phyloP scores from a whole-genome alignment of 2,888 invertebrate genomes.

The Lepidocyrtinus sp. region DNA sequence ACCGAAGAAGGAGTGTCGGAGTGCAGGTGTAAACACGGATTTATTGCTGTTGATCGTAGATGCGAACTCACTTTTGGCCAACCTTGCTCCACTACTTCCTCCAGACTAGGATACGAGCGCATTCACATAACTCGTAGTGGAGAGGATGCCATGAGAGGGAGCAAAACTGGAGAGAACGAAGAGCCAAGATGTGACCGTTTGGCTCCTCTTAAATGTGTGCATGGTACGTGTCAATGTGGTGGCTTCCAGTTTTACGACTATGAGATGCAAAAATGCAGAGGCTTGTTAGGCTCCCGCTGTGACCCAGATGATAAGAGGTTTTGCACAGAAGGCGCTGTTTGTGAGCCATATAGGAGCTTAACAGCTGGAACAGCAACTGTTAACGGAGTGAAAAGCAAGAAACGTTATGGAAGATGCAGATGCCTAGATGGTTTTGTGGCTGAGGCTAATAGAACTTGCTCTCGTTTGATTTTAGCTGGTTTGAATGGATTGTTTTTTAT shows the following conservation, averaged over 20 bases:
- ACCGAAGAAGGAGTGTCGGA: conserved; percentile 37
- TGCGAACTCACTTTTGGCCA: conserved; percentile 48
- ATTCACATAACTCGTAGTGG: background rate
- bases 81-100: conserved; percentile 6
- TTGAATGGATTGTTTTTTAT: too few relatives aligned
- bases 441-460: conserved; percentile 32
- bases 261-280: conserved; percentile 37
- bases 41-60: conserved; percentile 19
- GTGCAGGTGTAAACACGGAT: conserved; percentile 34
- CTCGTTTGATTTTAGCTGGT: conserved; percentile 10
- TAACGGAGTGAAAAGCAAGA: background rate
- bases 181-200: conserved; percentile 28
- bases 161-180: conserved; percentile 16
- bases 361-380: background rate
- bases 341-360: conserved; percentile 33
- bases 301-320: conserved; percentile 32
- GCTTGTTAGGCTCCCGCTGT: conserved; percentile 35
- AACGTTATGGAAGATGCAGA: conserved; percentile 38
- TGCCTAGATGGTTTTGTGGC: conserved; percentile 22
- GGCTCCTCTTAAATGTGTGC: conserved; percentile 36
- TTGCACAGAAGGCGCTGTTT: conserved; percentile 29
- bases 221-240: conserved; percentile 43
- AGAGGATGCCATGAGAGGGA: background rate
- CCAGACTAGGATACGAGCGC: background rate
- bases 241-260: conserved; percentile 50